Conservation (phyloP, 2,113 vertebrate species). For the Catharus bicknelli region DNA sequence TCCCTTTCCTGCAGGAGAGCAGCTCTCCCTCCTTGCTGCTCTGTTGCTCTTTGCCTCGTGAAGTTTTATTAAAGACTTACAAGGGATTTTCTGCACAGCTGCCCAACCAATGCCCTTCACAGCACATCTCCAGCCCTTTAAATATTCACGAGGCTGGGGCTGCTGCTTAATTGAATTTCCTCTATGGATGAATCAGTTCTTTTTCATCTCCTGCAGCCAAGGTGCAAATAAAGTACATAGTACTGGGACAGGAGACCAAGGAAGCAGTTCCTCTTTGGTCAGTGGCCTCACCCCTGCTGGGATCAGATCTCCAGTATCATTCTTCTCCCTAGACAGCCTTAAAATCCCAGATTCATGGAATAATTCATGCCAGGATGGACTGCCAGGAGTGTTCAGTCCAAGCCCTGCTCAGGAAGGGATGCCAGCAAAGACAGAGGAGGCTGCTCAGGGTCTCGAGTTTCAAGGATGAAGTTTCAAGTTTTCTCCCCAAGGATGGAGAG, state of each 20-base stretch:
- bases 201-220: conserved; percentile 4
- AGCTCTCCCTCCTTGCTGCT: not conserved
- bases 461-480: no score
- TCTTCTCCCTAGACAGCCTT: not conserved
- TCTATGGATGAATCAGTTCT: conserved; percentile 17
- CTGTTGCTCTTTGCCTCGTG: not conserved
- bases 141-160: conserved; percentile 18
- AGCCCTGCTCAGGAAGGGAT: not conserved
- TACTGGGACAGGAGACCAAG: not conserved
- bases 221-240: not conserved
- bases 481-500: not conserved
- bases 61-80: not conserved
- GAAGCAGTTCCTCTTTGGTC: not conserved
- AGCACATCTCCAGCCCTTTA: conserved; percentile 8
- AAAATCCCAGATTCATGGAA: not conserved
- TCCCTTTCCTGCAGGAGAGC: not conserved
- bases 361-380: not conserved
- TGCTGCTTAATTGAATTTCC: conserved; percentile 43
- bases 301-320: not conserved
- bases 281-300: not conserved
- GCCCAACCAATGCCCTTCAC: conserved; percentile 31
- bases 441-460: not conserved
- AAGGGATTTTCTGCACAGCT: conserved; percentile 31
- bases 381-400: not conserved
- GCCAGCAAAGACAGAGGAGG: not conserved